Evolutionary conservation across 1,140 invertebrate species (phyloP).

Genomic region (Eriosoma lanigerum): DNA sequence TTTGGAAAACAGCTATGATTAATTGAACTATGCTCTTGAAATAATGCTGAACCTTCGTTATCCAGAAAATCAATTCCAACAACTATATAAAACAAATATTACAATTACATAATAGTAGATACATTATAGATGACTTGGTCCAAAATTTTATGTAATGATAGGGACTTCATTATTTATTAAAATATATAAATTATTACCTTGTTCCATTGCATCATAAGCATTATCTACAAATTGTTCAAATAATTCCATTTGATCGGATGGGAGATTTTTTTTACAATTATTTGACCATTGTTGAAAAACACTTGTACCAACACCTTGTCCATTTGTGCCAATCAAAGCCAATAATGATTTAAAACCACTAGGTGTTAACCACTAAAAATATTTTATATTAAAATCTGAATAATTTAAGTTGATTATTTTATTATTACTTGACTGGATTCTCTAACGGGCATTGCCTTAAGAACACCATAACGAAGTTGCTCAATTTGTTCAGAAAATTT

Average conservation of each 20-base stretch:
- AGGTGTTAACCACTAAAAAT: slow-evolving; percentile 70
- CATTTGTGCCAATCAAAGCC: slow-evolving; percentile 88
- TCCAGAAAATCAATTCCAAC: slow-evolving; percentile 87
- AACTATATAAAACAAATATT: slow-evolving; percentile 61
- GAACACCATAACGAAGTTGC: slow-evolving; percentile 61
- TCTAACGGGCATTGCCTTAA: slow-evolving; percentile 21
- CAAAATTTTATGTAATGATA: too few relatives aligned
- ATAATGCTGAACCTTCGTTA: slow-evolving; percentile 91
- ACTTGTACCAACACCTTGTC: slow-evolving; percentile 91
- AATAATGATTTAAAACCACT: slow-evolving; percentile 85
- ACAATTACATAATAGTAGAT: not conserved
- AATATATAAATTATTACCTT: slow-evolving; percentile 64
- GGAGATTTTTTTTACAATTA: slow-evolving; percentile 68
- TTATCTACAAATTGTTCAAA: slow-evolving; percentile 77
- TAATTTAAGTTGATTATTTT: not conserved
- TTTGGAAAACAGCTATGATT: slow-evolving; percentile 94
- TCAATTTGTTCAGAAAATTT: slow-evolving; percentile 78
- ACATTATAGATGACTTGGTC: too few relatives aligned
- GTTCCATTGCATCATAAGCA: slow-evolving; percentile 80
- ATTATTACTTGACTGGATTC: slow-evolving; percentile 39
- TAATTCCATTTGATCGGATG: slow-evolving; percentile 67
- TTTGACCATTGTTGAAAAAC: slow-evolving; percentile 83
- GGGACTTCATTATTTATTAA: not conserved
- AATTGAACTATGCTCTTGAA: slow-evolving; percentile 77
- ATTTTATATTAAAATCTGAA: slow-evolving; percentile 3